Percentiles rank a stretch among this genome's conserved stretches.
phyloP scores from a whole-genome alignment of 1,140 invertebrate species.

The Apis dorsata region DNA sequence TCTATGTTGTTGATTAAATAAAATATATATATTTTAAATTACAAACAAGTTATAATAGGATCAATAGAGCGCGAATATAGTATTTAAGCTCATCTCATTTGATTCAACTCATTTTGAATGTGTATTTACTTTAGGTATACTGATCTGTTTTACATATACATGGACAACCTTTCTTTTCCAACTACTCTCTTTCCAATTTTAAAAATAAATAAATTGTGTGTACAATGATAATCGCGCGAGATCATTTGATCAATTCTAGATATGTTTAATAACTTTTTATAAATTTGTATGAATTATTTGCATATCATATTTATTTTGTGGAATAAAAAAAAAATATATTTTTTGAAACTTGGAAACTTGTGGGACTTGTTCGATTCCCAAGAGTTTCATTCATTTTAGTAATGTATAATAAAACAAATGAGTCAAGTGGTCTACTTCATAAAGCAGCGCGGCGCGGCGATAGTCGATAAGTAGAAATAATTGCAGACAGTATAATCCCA shows the following conservation, averaged over 20 bases:
- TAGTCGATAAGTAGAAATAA: constrained; percentile 16
- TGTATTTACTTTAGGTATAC: constrained; percentile 59
- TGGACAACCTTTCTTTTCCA: constrained; percentile 53
- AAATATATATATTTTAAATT: not conserved
- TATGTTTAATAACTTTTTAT: not conserved
- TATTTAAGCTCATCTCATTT: constrained; percentile 54
- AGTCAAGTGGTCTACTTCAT: constrained; percentile 74
- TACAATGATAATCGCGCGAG: constrained; percentile 71
- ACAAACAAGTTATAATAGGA: constrained; percentile 60
- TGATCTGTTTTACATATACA: constrained; percentile 28
- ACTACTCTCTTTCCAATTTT: constrained; percentile 43
- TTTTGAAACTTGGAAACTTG: constrained; percentile 13
- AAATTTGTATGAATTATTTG: not conserved
- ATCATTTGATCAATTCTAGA: constrained; percentile 70
- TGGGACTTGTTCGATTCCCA: not conserved
- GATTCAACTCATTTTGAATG: constrained; percentile 49
- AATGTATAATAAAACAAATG: not conserved
- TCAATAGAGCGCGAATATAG: constrained; percentile 71
- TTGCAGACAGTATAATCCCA: too few relatives aligned
- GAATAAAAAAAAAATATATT: not conserved
- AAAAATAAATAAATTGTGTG: constrained; percentile 59
- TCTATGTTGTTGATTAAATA: not conserved
- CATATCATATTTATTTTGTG: not conserved
- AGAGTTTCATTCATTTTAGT: constrained; percentile 3
- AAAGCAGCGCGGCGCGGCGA: constrained; percentile 74